Evolutionary conservation across 2,888 invertebrate genomes (phyloP).

Genomic region (Athalia cordata): DNA sequence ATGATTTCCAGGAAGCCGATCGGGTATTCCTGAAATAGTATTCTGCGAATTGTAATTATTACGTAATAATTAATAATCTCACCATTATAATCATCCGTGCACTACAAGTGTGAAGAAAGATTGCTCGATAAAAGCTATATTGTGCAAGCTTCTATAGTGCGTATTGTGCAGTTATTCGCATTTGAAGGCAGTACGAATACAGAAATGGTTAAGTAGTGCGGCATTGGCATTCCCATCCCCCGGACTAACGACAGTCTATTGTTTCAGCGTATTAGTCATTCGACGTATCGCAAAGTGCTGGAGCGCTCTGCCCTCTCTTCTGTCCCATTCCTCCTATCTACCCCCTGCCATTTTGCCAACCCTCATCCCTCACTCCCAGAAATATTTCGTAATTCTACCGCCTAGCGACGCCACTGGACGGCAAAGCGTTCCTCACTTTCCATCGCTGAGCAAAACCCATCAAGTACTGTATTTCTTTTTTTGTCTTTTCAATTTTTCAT

Average conservation of each 20-base stretch:
- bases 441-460: constrained; percentile 46
- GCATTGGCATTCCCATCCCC: constrained; percentile 70
- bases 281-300: constrained; percentile 71
- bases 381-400: constrained; percentile 62
- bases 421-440: constrained; percentile 36
- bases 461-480: constrained; percentile 57
- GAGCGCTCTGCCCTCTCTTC: constrained; percentile 58
- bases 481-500: constrained; percentile 52
- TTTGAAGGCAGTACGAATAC: constrained; percentile 66
- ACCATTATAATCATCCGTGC: constrained; percentile 47
- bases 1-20: constrained; percentile 26
- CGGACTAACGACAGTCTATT: constrained; percentile 69
- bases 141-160: constrained; percentile 47
- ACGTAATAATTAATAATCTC: constrained; percentile 60
- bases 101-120: constrained; percentile 52
- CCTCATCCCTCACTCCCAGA: constrained; percentile 39
- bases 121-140: constrained; percentile 64
- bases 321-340: constrained; percentile 47
- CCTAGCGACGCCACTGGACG: constrained; percentile 66
- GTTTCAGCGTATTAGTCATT: constrained; percentile 73
- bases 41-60: no score
- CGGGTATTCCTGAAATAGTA: neutral
- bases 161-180: constrained; percentile 19
- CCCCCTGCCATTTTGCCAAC: constrained; percentile 44
- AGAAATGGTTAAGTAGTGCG: constrained; percentile 71